Evolutionary conservation across 2,113 vertebrate species (phyloP).

Genomic region (Chitala chitala): DNA sequence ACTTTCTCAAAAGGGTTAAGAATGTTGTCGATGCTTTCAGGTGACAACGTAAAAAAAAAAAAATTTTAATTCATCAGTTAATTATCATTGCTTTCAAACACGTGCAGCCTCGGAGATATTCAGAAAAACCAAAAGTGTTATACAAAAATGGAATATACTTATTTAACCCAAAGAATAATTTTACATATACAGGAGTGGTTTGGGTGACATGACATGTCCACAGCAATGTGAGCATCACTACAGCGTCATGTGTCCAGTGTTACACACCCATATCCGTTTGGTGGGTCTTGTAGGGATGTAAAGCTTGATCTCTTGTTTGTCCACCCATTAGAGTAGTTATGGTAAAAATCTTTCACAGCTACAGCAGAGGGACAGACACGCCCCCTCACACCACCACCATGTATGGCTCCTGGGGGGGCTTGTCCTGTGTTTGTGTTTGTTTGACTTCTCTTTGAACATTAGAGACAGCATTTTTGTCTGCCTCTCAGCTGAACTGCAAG

Average conservation of each 20-base stretch:
- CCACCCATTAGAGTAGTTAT: slow-evolving; percentile 40
- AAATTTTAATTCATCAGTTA: too few relatives aligned
- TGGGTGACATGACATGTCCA: neutral
- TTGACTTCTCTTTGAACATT: neutral
- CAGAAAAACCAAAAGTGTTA: neutral
- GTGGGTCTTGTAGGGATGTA: slow-evolving; percentile 43
- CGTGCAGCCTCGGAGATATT: too few relatives aligned
- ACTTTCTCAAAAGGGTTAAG: too few relatives aligned
- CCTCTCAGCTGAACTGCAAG: neutral
- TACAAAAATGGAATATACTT: neutral
- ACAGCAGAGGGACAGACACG: slow-evolving; percentile 44
- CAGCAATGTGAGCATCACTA: neutral
- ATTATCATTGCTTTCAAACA: too few relatives aligned
- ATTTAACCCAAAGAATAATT: neutral
- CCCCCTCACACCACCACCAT: slow-evolving; percentile 27
- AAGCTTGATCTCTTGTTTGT: slow-evolving; percentile 42
- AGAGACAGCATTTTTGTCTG: neutral
- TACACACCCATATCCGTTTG: slow-evolving; percentile 4
- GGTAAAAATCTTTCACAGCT: slow-evolving; percentile 41
- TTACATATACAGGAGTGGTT: neutral
- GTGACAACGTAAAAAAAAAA: too few relatives aligned
- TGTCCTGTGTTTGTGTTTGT: slow-evolving; percentile 28
- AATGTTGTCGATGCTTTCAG: too few relatives aligned
- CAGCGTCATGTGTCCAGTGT: neutral
- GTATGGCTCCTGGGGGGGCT: slow-evolving; percentile 29